Conservation (phyloP, 1,140 invertebrate species). For the Leptinotarsa lineolata region DNA sequence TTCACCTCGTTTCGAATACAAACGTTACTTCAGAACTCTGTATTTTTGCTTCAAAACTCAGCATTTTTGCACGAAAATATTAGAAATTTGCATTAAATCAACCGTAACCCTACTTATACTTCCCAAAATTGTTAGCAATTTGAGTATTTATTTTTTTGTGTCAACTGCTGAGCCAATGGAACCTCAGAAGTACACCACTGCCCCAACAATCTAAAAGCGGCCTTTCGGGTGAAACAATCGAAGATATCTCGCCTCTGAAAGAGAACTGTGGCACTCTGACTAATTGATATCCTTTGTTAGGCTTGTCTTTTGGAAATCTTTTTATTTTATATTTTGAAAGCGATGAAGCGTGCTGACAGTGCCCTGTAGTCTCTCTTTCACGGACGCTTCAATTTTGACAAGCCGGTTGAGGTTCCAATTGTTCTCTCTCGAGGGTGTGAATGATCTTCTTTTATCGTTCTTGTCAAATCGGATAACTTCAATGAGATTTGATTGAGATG, state of each 20-base stretch:
- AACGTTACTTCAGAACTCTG: too few species aligned
- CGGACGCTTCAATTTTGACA: slow-evolving; percentile 7
- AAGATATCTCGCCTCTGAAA: slow-evolving; percentile 3
- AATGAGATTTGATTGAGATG: too few species aligned
- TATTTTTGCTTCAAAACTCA: too few species aligned
- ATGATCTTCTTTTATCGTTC: not conserved
- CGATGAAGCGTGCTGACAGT: not conserved
- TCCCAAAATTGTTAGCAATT: too few species aligned
- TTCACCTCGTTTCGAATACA: too few species aligned
- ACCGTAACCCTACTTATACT: too few species aligned
- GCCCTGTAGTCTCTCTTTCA: not conserved
- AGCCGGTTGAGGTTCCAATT: not conserved
- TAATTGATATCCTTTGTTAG: slow-evolving; percentile 13
- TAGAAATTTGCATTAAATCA: too few species aligned
- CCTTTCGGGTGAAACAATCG: not conserved
- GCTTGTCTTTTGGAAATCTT: not conserved
- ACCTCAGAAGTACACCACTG: not conserved
- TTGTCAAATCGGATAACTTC: too few species aligned
- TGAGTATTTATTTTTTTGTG: too few species aligned
- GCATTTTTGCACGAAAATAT: too few species aligned
- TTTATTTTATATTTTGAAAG: not conserved
- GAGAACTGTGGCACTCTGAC: slow-evolving; percentile 4
- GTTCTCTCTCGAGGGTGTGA: not conserved
- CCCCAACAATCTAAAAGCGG: not conserved
- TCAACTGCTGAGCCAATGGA: too few species aligned